phyloP scores from a whole-genome alignment of 2,113 vertebrate genomes.

The Aphelocoma coerulescens region DNA sequence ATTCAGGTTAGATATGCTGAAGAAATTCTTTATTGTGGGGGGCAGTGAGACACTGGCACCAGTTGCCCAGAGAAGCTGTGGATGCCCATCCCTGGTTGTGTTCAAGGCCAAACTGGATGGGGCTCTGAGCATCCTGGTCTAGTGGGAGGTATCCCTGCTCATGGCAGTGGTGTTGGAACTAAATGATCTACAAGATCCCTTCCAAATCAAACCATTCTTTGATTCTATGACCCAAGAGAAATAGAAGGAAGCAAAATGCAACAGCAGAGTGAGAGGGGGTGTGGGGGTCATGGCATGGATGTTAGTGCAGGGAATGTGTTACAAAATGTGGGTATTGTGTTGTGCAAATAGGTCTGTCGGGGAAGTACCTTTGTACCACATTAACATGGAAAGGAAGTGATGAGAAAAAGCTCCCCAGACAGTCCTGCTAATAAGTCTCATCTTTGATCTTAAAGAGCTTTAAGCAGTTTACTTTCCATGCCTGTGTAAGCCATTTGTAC shows the following conservation, averaged over 20 bases:
- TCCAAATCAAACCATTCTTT: background rate
- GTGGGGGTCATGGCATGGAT: background rate
- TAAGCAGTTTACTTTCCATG: slow-evolving; percentile 42
- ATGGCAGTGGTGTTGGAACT: background rate
- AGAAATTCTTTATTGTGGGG: background rate
- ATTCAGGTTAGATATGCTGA: background rate
- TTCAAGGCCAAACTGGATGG: background rate
- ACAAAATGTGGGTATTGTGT: background rate
- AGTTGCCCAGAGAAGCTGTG: background rate
- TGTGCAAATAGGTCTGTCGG: background rate
- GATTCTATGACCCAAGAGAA: background rate
- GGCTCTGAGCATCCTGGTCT: background rate
- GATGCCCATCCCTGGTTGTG: background rate
- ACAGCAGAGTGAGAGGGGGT: background rate
- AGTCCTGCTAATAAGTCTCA: background rate
- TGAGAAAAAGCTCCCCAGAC: background rate
- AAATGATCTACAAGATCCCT: background rate
- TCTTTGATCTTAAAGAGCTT: slow-evolving; percentile 37
- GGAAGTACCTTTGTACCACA: background rate
- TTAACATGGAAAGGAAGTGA: slow-evolving; percentile 22
- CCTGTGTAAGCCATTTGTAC: background rate
- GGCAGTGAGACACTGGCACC: background rate
- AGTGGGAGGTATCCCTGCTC: background rate
- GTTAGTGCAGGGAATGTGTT: background rate
- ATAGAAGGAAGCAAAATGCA: background rate